phyloP scores from a whole-genome alignment of 2,888 invertebrate genomes.

The Polyploca ridens region DNA sequence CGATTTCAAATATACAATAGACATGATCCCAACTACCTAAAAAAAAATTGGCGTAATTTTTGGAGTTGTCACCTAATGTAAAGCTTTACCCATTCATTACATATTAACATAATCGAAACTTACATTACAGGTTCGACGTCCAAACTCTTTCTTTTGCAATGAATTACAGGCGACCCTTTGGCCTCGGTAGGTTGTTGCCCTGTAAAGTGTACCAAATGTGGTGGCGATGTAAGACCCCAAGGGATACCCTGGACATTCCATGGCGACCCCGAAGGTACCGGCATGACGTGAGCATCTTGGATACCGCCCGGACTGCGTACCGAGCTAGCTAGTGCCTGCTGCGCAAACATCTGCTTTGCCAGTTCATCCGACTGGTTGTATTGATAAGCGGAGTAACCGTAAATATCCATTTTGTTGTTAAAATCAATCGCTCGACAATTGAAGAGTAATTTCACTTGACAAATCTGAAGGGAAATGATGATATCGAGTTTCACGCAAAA shows the following conservation, averaged over 20 bases:
- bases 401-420: slow-evolving; percentile 63
- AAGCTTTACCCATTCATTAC: too few relatives aligned
- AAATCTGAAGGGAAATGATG: background rate
- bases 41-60: too few relatives aligned
- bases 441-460: background rate
- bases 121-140: slow-evolving; percentile 79
- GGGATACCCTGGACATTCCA: slow-evolving; percentile 83
- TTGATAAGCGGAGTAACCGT: slow-evolving; percentile 64
- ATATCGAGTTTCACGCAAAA: background rate
- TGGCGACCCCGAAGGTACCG: slow-evolving; percentile 70
- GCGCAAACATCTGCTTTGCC: slow-evolving; percentile 71
- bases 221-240: slow-evolving; percentile 78
- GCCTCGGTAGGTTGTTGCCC: slow-evolving; percentile 59
- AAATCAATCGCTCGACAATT: background rate
- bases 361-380: slow-evolving; percentile 71
- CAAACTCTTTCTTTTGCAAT: slow-evolving; percentile 76
- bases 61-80: too few relatives aligned
- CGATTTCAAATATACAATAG: too few relatives aligned
- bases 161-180: slow-evolving; percentile 54
- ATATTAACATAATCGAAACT: slow-evolving; percentile 46
- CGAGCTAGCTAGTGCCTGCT: slow-evolving; percentile 63
- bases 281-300: slow-evolving; percentile 65
- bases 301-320: slow-evolving; percentile 45
- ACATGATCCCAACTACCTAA: too few relatives aligned
- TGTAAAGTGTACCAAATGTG: slow-evolving; percentile 77